Conservation (phyloP, 1,140 invertebrate genomes). For the Araneus ventricosus region DNA sequence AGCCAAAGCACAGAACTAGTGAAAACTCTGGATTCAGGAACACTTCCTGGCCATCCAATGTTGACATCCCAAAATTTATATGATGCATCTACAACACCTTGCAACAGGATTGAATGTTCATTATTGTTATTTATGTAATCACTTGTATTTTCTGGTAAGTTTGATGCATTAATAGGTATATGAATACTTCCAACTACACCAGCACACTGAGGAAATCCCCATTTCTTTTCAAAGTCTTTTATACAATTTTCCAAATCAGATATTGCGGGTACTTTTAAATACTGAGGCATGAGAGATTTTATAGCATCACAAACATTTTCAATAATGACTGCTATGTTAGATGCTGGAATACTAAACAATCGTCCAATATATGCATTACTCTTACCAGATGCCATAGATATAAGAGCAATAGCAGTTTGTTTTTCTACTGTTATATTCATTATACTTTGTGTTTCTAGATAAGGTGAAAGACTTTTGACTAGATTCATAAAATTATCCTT, state of each 20-base stretch:
- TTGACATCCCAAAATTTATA: constrained; percentile 66
- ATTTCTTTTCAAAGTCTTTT: constrained; percentile 46
- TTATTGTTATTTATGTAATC: constrained; percentile 59
- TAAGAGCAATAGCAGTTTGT: constrained; percentile 37
- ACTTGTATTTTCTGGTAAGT: constrained; percentile 48
- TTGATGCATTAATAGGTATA: constrained; percentile 38
- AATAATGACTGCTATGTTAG: not conserved
- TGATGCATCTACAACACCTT: constrained; percentile 57
- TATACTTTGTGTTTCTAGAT: not conserved
- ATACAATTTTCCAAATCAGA: not conserved
- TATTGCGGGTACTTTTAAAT: constrained; percentile 36
- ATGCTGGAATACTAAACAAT: constrained; percentile 12
- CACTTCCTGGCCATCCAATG: constrained; percentile 62
- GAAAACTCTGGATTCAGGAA: constrained; percentile 56
- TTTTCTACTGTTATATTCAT: constrained; percentile 25
- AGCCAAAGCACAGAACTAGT: constrained; percentile 56
- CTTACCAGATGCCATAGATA: constrained; percentile 52
- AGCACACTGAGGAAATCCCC: constrained; percentile 56
- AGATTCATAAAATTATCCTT: constrained; percentile 40
- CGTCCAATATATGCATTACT: constrained; percentile 31
- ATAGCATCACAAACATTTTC: constrained; percentile 43
- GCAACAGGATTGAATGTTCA: constrained; percentile 33
- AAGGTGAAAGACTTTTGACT: constrained; percentile 2
- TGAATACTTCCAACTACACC: constrained; percentile 53
- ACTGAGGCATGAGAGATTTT: constrained; percentile 45